Evolutionary conservation across 92 coral and sea anemone genomes (phyloP), one percentile per base, ranked within the genome.

Genomic region (Zoanthus gigantus): DNA sequence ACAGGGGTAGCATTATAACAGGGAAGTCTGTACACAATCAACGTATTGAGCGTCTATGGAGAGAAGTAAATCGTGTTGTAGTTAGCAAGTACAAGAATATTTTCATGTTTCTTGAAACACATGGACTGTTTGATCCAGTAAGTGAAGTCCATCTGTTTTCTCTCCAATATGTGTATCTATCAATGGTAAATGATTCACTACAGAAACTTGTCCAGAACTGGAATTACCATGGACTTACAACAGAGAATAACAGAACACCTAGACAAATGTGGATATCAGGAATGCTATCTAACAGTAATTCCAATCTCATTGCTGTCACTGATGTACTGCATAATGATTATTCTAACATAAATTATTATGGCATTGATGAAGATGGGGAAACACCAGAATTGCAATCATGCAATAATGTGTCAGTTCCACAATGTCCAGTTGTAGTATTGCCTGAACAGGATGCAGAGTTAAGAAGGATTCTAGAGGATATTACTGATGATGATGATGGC

Each of bases 41-140:
- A 30, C 17, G 77, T 42, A 89, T 89, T 14, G 92, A 89, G 71
- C 85, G 92, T 18, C 66, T 83, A 14, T 89, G 92, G 92, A 83
- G 92, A 52, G 88, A 89, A 57, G 92, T 89, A 8, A 73, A 82
- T 73, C 86, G 86, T 7, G 76, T 82, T 17, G 87, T 88, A 31
- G 82, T 81, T 30, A 85, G 89, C 79, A 89, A 89, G 79, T 85
- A 56, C 88, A 89, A 89, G 85, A 84, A 89, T 86, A 31, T 89
- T 14, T 84, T 89, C 86, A 83, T 89, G 92, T 89, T 75, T 79
- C 89, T 89, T 74, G 92, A 89, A 77, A 83, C 71, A 50, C 75
- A 78, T 75, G 92, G 92, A 74, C 61, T 89, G 61, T 84, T 89
- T 89, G 83, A 89, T 75, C 84, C 92, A 72, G 10, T 48, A 57